Base-by-base conservation (phyloP, 2,888 invertebrate genomes). In the Agonopterix heracliana region DNA sequence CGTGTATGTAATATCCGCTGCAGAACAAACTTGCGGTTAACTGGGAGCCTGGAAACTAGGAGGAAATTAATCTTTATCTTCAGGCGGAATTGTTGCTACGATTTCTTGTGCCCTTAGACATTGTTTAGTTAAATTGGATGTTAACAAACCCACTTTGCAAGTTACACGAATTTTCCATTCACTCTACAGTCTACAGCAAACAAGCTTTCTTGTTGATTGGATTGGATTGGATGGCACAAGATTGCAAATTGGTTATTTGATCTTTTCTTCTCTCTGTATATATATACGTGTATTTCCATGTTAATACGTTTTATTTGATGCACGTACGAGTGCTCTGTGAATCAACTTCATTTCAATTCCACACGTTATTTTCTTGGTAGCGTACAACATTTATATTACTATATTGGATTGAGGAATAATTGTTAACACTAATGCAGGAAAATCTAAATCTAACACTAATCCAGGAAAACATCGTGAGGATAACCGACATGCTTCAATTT, bases 21-120 rank as follows among this genome's bases (percentile, higher is more conserved):
- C 55, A 61, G 53, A 61, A 61, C 59, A 54, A 54, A 63, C 60
- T 54, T 50, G 53, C 54, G 61, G 61, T 57, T 50, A 53, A 59
- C 59, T 57, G 56, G 57, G 55, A 50, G 57, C 54, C 54, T 58
- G 54, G 53, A 59, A 56, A 58, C 55, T 55, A 51, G 46, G 45
- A 68, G 74, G 77, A 77, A 78, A 77, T 74, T 66, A 68, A 68
- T 69, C 58, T 65, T 26, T 62, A 38, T 10, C 61, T 60, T 62
- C 56, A 61, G 60, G 50, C 44, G 47, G 41, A 45, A 35, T 14
- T 14, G 34, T 41, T 34, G 8, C 12, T 13, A 26, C 35, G 9
- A 14, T 26, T 26, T 26, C 9, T 44, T 38, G 10, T 14, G 26
- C 38, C 41, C 41, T 36, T 11, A 34, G 34, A 26, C 34, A 13